A percentile compares a stretch with the other conserved stretches of the same genome.
phyloP scores from a whole-genome alignment of 2,888 invertebrate genomes.

The Chydorus sphaericus region DNA sequence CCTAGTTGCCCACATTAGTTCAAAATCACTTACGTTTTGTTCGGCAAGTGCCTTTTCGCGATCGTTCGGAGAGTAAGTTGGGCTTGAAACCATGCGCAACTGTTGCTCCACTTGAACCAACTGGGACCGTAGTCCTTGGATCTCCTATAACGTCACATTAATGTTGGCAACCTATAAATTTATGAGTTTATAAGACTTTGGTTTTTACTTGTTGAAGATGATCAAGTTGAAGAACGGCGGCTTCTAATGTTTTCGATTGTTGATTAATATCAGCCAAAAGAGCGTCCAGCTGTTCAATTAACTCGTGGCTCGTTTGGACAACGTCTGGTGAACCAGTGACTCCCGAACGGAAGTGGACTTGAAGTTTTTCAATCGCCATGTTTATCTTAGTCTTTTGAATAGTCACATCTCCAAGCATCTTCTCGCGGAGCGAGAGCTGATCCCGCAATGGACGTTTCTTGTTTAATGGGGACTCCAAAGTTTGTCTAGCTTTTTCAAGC shows the following conservation, averaged over 20 bases:
- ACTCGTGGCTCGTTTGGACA: constrained; percentile 51
- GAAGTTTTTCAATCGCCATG: constrained; percentile 76
- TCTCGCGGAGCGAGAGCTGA: constrained; percentile 70
- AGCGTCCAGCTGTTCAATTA: constrained; percentile 51
- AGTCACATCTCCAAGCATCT: constrained; percentile 68
- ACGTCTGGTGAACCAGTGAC: constrained; percentile 65
- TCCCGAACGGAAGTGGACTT: constrained; percentile 75
- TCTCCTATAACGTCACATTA: constrained; percentile 40
- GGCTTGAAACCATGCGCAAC: constrained; percentile 63
- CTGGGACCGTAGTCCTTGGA: constrained; percentile 65
- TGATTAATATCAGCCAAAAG: constrained; percentile 44
- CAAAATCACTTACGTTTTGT: constrained; percentile 76
- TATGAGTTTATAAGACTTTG: neutral
- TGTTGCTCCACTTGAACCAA: constrained; percentile 77
- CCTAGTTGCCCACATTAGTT: neutral
- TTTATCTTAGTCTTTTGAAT: constrained; percentile 80
- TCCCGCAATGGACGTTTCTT: constrained; percentile 77
- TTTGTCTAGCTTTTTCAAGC: constrained; percentile 69
- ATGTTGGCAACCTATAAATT: neutral
- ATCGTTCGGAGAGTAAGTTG: constrained; percentile 67
- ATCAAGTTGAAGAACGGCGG: constrained; percentile 70
- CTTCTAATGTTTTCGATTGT: constrained; percentile 50
- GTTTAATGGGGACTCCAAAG: constrained; percentile 62
- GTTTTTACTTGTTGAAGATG: constrained; percentile 55
- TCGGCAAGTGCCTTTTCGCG: constrained; percentile 63